Base-by-base conservation (phyloP, 2,888 invertebrate species). In the Sarcophaga caerulescens region DNA sequence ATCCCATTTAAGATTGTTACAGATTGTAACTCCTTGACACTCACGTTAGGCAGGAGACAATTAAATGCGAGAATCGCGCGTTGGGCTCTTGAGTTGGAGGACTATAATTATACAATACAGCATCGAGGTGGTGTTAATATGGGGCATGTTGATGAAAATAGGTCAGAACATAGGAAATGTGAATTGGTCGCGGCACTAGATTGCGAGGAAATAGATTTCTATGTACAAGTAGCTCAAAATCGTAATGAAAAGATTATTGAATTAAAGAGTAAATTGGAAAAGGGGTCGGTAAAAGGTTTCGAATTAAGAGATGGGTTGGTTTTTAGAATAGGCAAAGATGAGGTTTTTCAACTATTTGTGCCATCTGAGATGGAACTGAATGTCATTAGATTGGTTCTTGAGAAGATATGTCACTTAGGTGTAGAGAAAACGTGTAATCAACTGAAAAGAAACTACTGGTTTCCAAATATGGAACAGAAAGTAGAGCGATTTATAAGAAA, bases 161-260 rank as follows among this genome's bases (percentile, higher is more conserved):
- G 25, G 25, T 5, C 25, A 25, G 25, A 25, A 25, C 25, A 5
- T 25, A 25, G 25, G 25, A 25, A 25, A 25, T 25, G 25, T 25
- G 25, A 5, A 25, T 25, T 25, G 25, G n/a, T n/a, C n/a, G n/a
- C n/a, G n/a, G n/a, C n/a, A n/a, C n/a, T n/a, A n/a, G 69, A 70
- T 52, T 82, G 12, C 71, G 78, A 35, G 14, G 81, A 47, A 74
- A 21, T 66, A n/a, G 70, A 80, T 84, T 76, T 68, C 83, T 45
- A 81, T 84, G 12, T 57, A 79, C 59, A 78, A 77, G 75, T 79
- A 79, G 66, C 81, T 82, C 52, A 85, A 60, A 25, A 66, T 78
- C 66, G 75, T 17, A 66, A 75, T 75, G n/a, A 21, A n/a, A 52
- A 1, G 45, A 62, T 78, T 62, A 10, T 45, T 62, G 35, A 78